Evolutionary conservation across 1,140 invertebrate species (phyloP), one percentile per base, ranked within the genome.

Genomic region (Leucophenga varia): DNA sequence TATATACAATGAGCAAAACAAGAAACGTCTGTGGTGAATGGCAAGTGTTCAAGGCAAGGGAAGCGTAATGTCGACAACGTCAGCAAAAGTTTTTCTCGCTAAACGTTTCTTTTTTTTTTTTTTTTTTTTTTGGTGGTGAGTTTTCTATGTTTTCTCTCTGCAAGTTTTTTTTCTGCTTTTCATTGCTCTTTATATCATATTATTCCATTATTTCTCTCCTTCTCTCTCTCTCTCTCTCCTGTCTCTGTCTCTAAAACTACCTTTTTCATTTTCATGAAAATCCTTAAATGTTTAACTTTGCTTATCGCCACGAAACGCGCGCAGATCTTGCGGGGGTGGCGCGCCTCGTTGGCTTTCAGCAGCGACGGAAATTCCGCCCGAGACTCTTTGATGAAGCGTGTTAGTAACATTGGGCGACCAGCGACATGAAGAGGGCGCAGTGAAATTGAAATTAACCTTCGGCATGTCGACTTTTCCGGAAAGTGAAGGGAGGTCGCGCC

Each of bases 371-470:
- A 10, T 25, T 10, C 5, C 10, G 22, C 10, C 5, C 22, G 22
- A 25, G n/a, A n/a, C n/a, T n/a, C n/a, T n/a, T n/a, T n/a, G n/a
- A n/a, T n/a, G n/a, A n/a, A n/a, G n/a, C n/a, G n/a, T n/a, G n/a
- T n/a, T n/a, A n/a, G n/a, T n/a, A n/a, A n/a, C n/a, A n/a, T n/a
- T n/a, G n/a, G n/a, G n/a, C n/a, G n/a, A n/a, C n/a, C n/a, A n/a
- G n/a, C n/a, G n/a, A 42, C 38, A 25, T 51, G 8, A 20, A 9
- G 31, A 54, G 46, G 54, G 44, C 61, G 49, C 39, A 56, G 49
- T 57, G 39, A 67, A 67, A 61, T 59, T 67, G 64, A 67, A 67
- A 67, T 67, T 67, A 67, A 67, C 63, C 63, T 67, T 63, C 31
- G 12, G 25, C 16, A 21, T 42, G 39, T 17, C 20, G n/a, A n/a